Percentiles rank a stretch among this genome's conserved stretches.
phyloP scores from a whole-genome alignment of 2,888 invertebrate genomes.

The Pocota personata region DNA sequence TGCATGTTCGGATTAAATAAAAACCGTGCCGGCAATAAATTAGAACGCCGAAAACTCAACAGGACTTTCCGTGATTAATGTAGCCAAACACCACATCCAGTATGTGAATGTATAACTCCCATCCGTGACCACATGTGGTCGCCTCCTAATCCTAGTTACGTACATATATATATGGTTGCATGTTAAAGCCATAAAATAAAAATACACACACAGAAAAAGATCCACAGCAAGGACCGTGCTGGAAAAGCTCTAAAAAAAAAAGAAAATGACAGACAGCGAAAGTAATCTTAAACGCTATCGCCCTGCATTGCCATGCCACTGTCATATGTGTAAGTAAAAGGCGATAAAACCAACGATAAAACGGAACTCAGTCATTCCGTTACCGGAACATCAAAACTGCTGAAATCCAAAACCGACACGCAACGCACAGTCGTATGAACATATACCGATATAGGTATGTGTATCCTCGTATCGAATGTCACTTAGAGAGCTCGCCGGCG shows the following conservation, averaged over 20 bases:
- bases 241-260: constrained; percentile 29
- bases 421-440: constrained; percentile 1
- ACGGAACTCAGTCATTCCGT: constrained; percentile 4
- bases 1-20: constrained; percentile 61
- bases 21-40: constrained; percentile 59
- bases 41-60: constrained; percentile 66
- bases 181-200: constrained; percentile 35
- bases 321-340: constrained; percentile 25
- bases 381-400: constrained; percentile 26
- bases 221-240: not conserved
- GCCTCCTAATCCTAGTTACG: constrained; percentile 24
- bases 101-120: not conserved
- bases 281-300: constrained; percentile 49
- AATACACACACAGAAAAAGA: not conserved
- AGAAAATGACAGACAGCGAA: constrained; percentile 59
- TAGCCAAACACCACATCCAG: constrained; percentile 43
- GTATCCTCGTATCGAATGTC: constrained; percentile 44
- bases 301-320: not conserved
- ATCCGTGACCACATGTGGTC: not conserved
- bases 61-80: constrained; percentile 67
- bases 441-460: not conserved
- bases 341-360: constrained; percentile 56
- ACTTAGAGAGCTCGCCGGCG: constrained; percentile 20
- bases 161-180: constrained; percentile 27
- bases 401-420: constrained; percentile 53